Conservation (phyloP, 2,888 invertebrate genomes). For the Isotomurus palustris region DNA sequence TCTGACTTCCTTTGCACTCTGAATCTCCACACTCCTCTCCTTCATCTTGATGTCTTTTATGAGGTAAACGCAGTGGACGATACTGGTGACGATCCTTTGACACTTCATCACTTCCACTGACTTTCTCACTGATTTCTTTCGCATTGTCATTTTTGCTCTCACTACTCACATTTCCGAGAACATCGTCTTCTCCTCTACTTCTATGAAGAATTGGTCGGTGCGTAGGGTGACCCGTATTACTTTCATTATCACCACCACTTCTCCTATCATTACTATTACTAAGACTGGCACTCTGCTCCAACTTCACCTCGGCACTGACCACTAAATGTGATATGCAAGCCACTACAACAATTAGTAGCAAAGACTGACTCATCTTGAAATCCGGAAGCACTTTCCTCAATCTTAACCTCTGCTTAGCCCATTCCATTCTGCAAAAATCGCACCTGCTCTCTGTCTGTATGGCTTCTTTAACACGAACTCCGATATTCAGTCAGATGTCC, state of each 20-base stretch:
- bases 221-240: not conserved
- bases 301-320: not conserved
- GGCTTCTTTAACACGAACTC: too few species aligned
- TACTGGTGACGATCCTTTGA: too few species aligned
- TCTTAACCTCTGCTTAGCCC: not conserved
- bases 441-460: too few species aligned
- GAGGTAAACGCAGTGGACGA: too few species aligned
- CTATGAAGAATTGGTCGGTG: too few species aligned
- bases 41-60: not conserved
- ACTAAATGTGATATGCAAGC: not conserved
- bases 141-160: not conserved
- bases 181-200: too few species aligned
- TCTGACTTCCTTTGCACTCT: not conserved
- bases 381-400: not conserved
- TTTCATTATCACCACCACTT: not conserved
- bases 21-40: not conserved
- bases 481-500: too few species aligned
- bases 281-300: not conserved
- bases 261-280: not conserved
- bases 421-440: too few species aligned
- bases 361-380: too few species aligned
- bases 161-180: not conserved
- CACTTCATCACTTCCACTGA: too few species aligned
- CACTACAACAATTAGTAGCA: not conserved
- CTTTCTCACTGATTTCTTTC: not conserved